These are phyloP conservation scores for Thermophis baileyi DNA, from an alignment of 2,113 vertebrate genomes.

Conservation along the genomic window DNA sequence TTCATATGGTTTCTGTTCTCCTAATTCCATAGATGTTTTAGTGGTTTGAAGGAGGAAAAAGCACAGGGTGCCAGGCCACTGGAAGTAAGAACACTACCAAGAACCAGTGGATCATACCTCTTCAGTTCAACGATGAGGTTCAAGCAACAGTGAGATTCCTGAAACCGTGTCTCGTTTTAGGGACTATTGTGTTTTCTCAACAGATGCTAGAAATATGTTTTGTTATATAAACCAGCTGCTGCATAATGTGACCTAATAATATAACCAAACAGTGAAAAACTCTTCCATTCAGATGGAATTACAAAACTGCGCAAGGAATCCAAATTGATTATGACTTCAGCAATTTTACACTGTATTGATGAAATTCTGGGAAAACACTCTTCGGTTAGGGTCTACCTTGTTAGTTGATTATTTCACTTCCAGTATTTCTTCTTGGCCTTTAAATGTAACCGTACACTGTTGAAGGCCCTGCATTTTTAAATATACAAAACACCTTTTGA, in stretches of 20 bases:
- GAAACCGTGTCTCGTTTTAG: neutral
- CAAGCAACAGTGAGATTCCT: neutral
- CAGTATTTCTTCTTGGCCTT: slow-evolving; percentile 1
- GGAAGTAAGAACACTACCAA: neutral
- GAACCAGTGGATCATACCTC: neutral
- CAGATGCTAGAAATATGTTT: neutral
- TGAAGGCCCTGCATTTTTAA: neutral
- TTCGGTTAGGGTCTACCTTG: neutral
- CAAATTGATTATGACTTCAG: neutral
- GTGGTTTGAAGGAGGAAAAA: neutral
- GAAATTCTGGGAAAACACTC: neutral
- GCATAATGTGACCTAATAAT: neutral
- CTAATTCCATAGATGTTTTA: neutral
- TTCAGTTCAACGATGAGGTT: neutral
- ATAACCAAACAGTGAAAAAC: neutral
- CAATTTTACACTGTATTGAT: neutral
- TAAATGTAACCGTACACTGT: neutral
- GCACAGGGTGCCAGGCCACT: neutral
- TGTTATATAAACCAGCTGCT: neutral
- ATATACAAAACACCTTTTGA: neutral
- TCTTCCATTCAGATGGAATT: neutral
- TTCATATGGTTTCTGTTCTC: neutral
- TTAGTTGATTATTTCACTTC: neutral
- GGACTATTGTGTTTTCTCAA: neutral
- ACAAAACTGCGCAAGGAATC: neutral